Evolutionary conservation across 2,797 vertebrate genomes (phyloP), one percentile per base, ranked within the genome.

Genomic region (Mormyrops boulengeri): DNA sequence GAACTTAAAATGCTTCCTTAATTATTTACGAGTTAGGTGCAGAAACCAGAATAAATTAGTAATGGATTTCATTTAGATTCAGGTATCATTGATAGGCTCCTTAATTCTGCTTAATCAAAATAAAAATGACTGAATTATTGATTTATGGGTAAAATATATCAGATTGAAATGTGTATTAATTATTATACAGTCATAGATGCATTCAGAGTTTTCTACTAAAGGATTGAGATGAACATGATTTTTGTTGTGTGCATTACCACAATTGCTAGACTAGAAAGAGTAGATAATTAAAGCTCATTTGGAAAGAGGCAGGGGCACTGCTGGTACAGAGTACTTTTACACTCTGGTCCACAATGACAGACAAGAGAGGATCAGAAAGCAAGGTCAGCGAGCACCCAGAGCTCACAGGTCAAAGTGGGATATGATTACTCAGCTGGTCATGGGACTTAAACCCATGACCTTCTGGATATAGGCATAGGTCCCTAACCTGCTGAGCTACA

Each of bases 31-130:
- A 4, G 17, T 80, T 80, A 80, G 34, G 73, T 17, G 14, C 38
- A 47, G 5, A 80, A 80, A n/a, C 17, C 17, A 44, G 17, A n/a
- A 82, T 82, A 47, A 82, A 82, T 82, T 82, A 82, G 19, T 82
- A 82, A 82, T 82, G 77, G 41, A 82, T 47, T 80, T 80, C 73
- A 80, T 47, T 82, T 82, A 47, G 77, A 82, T 82, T 82, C 77
- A 47, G 77, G 41, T 80, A 44, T 82, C 19, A 82, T 47, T 82
- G 47, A 82, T 82, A 4, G 7, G 17, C 41, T 82, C 9, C 77
- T 80, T 82, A 82, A 22, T 47, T 9, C 41, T 82, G 77, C 17
- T 47, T 82, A 82, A 47, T 47, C 17, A 82, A 47, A 47, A 47
- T n/a, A 7, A 82, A 19, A 47, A 82, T 82, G 77, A 47, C 77